Base-by-base conservation (phyloP, 2,797 vertebrate genomes). In the Nothura maculosa region DNA sequence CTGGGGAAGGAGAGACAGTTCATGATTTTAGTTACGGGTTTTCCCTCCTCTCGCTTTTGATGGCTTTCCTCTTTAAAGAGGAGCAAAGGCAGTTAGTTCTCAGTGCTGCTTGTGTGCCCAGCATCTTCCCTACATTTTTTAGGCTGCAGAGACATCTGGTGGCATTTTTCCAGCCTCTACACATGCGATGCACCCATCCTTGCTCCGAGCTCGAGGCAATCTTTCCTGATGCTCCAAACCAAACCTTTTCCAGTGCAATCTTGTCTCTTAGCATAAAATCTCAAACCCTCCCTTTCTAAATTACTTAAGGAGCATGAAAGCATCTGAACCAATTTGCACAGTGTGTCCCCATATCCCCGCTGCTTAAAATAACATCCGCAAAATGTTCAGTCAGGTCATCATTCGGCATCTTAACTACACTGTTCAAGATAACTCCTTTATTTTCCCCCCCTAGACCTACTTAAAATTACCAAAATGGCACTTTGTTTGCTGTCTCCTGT, bases 91-190 rank as follows among this genome's bases (percentile, higher is more conserved):
- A 45, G 24, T 25, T 30, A 45, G 24, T 25, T 30, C 15, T 22
- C 9, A 36, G 61, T 7, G 27, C 3, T 77, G 48, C 60, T 43
- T 30, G 20, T 3, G 47, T 22, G 11, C 60, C 42, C 18, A 10
- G 32, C 43, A n/a, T 42, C 36, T 12, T 90, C 22, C 12, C 55
- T 72, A 11, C 52, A 89, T 96, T 79, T 92, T 87, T 95, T 68
- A 96, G 96, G 79, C 88, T 93, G 24, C 87, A 95, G 98, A 89
- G 98, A 97, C 98, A 97, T 86, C 98, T 98, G 97, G 97, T 97
- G 98, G 97, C 87, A 87, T 81, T 75, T 85, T 80, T 69, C 81
- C 85, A 14, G 30, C 61, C 87, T 91, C 87, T 84, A 21, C 94
- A 91, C 94, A 91, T 1, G 13, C 86, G 87, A 30, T 1, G 0